These are phyloP conservation scores for Trichogramma evanescens DNA, from an alignment of 2,888 invertebrate genomes.

Conservation along the genomic window DNA sequence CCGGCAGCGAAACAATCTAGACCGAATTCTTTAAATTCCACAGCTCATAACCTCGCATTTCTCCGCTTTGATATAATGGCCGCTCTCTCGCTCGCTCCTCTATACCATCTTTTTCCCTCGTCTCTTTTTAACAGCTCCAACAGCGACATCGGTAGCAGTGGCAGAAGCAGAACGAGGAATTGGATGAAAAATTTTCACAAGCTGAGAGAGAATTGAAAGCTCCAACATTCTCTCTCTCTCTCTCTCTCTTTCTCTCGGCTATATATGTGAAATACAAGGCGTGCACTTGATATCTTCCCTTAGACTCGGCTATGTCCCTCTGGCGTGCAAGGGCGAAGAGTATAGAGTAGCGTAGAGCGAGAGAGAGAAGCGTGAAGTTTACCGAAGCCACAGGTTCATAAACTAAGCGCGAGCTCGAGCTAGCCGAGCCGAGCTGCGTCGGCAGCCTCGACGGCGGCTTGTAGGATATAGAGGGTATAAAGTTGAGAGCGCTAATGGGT, in stretches of 20 bases:
- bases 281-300: too few species aligned
- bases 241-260: too few species aligned
- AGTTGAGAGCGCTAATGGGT: slow-evolving; percentile 28
- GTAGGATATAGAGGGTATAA: slow-evolving; percentile 22
- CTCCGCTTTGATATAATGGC: too few species aligned
- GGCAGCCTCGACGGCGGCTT: slow-evolving; percentile 7
- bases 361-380: slow-evolving; percentile 18
- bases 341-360: slow-evolving; percentile 8
- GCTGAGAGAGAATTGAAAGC: too few species aligned
- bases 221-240: too few species aligned
- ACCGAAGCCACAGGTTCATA: slow-evolving; percentile 37
- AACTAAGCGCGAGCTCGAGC: slow-evolving; percentile 28
- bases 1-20: too few species aligned
- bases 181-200: too few species aligned
- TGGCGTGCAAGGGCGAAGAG: slow-evolving; percentile 10
- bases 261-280: too few species aligned
- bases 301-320: neutral
- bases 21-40: too few species aligned
- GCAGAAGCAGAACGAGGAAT: slow-evolving; percentile 2
- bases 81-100: neutral
- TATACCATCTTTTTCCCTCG: neutral
- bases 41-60: too few species aligned
- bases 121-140: too few species aligned
- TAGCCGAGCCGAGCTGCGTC: slow-evolving; percentile 15
- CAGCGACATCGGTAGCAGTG: slow-evolving; percentile 3